phyloP scores from a whole-genome alignment of 1,140 invertebrate genomes.

The Odontomachus brunneus region DNA sequence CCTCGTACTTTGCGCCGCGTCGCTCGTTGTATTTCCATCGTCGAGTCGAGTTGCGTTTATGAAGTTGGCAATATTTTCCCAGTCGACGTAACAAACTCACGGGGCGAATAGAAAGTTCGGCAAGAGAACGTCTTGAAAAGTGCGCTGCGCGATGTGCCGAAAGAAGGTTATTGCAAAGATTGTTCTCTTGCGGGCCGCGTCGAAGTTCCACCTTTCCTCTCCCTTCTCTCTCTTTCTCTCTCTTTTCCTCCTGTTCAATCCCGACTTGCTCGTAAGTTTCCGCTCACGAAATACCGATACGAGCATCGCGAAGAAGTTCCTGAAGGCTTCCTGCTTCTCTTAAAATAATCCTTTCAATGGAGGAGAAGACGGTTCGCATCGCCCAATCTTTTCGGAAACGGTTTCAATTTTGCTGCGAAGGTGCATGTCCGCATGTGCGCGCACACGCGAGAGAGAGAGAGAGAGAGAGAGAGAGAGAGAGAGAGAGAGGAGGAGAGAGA shows the following conservation, averaged over 20 bases:
- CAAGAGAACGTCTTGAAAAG: constrained; percentile 9
- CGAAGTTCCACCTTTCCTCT: background rate
- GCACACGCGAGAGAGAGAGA: background rate
- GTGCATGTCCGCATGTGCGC: too few species aligned
- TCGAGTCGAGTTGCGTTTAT: constrained; percentile 23
- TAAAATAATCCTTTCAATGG: constrained; percentile 47
- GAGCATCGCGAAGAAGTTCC: constrained; percentile 10
- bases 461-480: constrained; percentile 8
- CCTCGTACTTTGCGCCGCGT: background rate
- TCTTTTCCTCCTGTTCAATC: background rate
- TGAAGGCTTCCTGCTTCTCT: constrained; percentile 12
- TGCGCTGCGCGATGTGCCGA: constrained; percentile 15
- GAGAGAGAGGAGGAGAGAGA: too few species aligned
- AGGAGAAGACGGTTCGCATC: constrained; percentile 2
- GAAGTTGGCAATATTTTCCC: constrained; percentile 15
- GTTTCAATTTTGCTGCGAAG: constrained; percentile 14
- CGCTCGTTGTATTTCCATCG: background rate
- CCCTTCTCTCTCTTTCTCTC: too few species aligned
- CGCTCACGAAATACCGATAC: background rate
- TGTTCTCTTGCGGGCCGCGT: constrained; percentile 34
- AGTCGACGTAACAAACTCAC: constrained; percentile 1
- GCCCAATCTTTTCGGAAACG: constrained; percentile 37
- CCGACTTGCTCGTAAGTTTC: constrained; percentile 45
- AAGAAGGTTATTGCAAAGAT: constrained; percentile 41
- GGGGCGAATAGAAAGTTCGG: constrained; percentile 27